Base-by-base conservation (phyloP, 2,113 vertebrate species). In the Camelus bactrianus region DNA sequence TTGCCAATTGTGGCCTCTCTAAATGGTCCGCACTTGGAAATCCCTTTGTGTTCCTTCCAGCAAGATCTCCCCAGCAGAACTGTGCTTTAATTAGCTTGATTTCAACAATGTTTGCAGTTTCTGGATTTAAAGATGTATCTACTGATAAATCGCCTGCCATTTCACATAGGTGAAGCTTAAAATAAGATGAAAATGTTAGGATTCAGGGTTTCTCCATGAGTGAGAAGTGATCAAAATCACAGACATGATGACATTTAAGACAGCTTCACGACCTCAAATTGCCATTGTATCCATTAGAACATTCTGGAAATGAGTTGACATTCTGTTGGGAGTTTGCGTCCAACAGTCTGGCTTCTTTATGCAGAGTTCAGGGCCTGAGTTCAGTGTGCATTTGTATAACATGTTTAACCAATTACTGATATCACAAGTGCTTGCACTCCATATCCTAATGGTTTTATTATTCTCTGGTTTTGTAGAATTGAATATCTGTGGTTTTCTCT, bases 1-100 rank as follows among this genome's bases (percentile, higher is more conserved):
- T 91, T 97, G 97, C 97, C 97, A 96, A 96, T 86, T 94, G 93
- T 95, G 92, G 88, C 97, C 90, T 97, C 93, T 94, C 73, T 96
- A 70, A 72, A 88, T 92, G 94, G 97, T 94, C 88, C 95, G 92
- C 96, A 92, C 96, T 91, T 79, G 95, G 94, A 70, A 95, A 96
- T 93, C 96, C 96, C 91, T 65, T 91, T 97, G 94, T 96, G 96
- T 85, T 91, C 96, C 98, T 96, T 91, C 65, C 94, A 96, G 84
- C 89, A 76, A 70, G 65, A 17, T 14, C 60, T 95, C 85, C 93
- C 42, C 89, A 80, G 77, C 38, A 42, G 83, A 8, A 4, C 81
- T 91, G 46, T 75, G 70, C 91, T 97, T 97, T 95, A 96, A 96
- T 96, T 97, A 97, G 22, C 54, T 52, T 46, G 82, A 86, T 95